A percentile compares a stretch with the other conserved stretches of the same genome.
Conservation (phyloP, 2,797 vertebrate species). For the Scleropages formosus region DNA sequence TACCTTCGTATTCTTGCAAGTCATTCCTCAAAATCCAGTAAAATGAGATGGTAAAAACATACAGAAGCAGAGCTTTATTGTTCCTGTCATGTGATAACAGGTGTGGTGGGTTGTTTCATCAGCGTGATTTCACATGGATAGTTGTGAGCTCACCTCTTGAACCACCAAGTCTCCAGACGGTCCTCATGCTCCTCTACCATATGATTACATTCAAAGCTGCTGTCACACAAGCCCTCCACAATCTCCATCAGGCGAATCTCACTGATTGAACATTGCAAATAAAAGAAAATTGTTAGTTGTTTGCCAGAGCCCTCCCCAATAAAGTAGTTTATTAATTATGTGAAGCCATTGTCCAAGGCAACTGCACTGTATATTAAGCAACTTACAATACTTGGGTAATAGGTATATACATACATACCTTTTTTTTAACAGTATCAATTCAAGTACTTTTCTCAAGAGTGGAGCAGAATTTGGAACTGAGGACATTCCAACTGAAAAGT, state of each 20-base stretch:
- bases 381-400: too few relatives aligned
- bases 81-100: not conserved
- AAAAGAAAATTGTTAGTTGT: not conserved
- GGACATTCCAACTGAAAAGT: too few relatives aligned
- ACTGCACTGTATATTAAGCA: too few relatives aligned
- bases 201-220: constrained; percentile 88
- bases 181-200: constrained; percentile 93
- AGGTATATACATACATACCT: too few relatives aligned
- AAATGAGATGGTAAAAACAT: not conserved
- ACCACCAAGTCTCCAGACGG: constrained; percentile 92
- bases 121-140: not conserved
- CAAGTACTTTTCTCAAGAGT: too few relatives aligned
- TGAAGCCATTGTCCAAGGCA: not conserved
- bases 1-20: too few relatives aligned
- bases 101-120: not conserved
- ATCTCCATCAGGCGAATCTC: constrained; percentile 94
- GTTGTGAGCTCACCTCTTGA: constrained; percentile 81
- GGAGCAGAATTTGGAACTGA: too few relatives aligned
- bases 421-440: too few relatives aligned
- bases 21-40: too few relatives aligned
- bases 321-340: too few relatives aligned
- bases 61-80: not conserved
- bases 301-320: too few relatives aligned
- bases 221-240: constrained; percentile 82
- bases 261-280: constrained; percentile 59